Conservation (phyloP, 2,888 invertebrate species). For the Thyatira batis region DNA sequence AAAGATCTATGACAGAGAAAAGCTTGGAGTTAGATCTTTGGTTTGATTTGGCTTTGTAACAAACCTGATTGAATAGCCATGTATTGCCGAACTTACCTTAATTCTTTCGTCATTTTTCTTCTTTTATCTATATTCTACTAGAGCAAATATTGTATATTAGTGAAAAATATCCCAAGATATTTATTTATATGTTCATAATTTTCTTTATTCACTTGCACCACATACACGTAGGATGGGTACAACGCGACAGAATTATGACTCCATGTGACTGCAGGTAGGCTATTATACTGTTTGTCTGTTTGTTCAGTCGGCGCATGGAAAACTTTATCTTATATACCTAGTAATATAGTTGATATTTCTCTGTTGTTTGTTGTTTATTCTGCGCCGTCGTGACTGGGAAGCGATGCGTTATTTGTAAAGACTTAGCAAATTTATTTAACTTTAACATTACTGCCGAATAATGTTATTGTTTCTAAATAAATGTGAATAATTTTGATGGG, state of each 20-base stretch:
- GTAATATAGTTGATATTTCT: not conserved
- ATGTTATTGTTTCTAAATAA: not conserved
- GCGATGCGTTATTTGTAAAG: not conserved
- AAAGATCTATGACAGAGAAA: no score
- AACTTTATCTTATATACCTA: not conserved
- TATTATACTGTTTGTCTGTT: conserved; percentile 6
- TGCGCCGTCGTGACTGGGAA: not conserved
- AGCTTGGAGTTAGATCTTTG: no score
- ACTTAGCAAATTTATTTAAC: not conserved
- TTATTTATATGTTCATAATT: no score
- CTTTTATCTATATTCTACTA: no score
- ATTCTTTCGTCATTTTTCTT: no score
- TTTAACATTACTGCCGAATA: not conserved
- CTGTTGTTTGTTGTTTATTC: not conserved
- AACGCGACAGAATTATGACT: conserved; percentile 4
- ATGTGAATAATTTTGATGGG: not conserved
- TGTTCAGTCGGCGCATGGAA: not conserved
- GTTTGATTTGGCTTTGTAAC: no score
- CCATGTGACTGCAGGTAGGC: conserved; percentile 2
- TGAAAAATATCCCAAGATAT: no score
- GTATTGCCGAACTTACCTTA: no score
- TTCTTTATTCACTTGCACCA: conserved; percentile 2
- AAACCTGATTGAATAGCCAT: no score
- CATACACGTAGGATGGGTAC: conserved; percentile 3
- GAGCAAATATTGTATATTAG: no score